phyloP scores from a whole-genome alignment of 2,797 vertebrate species.

The Semaprochilodus insignis region DNA sequence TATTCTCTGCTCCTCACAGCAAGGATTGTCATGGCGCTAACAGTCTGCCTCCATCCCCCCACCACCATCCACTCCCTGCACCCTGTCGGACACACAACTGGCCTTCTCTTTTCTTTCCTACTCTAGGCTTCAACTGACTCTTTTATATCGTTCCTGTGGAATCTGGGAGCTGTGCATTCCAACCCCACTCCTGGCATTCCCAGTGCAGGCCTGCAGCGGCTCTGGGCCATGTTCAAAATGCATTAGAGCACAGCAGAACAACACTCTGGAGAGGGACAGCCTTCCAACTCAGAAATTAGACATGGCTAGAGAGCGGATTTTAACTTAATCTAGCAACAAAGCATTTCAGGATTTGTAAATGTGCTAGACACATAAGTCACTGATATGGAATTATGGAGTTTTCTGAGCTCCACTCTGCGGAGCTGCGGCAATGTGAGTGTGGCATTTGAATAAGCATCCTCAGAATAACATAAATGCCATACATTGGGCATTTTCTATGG shows the following conservation, averaged over 20 bases:
- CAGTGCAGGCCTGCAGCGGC: slow-evolving; percentile 50
- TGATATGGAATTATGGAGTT: background rate
- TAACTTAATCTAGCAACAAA: slow-evolving; percentile 22
- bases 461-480: background rate
- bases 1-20: slow-evolving; percentile 74
- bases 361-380: background rate
- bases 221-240: slow-evolving; percentile 41
- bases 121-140: slow-evolving; percentile 54
- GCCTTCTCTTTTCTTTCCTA: slow-evolving; percentile 48
- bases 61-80: slow-evolving; percentile 36
- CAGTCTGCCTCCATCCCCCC: slow-evolving; percentile 64
- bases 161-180: slow-evolving; percentile 76
- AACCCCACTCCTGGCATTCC: slow-evolving; percentile 74
- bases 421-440: background rate
- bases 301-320: slow-evolving; percentile 1
- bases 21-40: slow-evolving; percentile 77
- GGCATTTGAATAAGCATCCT: background rate
- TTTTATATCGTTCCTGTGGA: slow-evolving; percentile 70
- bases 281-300: slow-evolving; percentile 20
- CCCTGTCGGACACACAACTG: slow-evolving; percentile 50
- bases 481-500: background rate
- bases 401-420: background rate
- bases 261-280: slow-evolving; percentile 48
- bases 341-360: slow-evolving; percentile 7
- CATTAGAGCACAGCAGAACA: slow-evolving; percentile 39